These are phyloP conservation scores for Idaea biselata DNA, from an alignment of 2,888 invertebrate species.

Conservation along the genomic window DNA sequence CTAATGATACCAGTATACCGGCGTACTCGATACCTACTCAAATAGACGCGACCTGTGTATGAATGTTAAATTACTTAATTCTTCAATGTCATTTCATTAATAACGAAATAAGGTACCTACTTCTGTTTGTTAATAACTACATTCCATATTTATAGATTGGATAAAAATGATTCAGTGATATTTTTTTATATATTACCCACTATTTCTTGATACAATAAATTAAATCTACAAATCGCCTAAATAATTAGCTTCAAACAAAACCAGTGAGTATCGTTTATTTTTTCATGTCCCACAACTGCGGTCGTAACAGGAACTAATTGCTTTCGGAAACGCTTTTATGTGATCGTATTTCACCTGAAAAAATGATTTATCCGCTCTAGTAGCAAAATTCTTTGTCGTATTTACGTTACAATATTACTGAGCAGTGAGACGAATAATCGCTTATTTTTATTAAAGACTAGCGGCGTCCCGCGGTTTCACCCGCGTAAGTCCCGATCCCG, in stretches of 20 bases:
- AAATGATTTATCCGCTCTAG: slow-evolving; percentile 69
- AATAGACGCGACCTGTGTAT: no score
- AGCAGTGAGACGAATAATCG: slow-evolving; percentile 23
- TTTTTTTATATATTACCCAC: no score
- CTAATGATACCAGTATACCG: no score
- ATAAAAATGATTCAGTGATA: no score
- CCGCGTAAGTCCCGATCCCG: background rate
- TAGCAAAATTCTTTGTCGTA: slow-evolving; percentile 57
- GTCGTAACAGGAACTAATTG: slow-evolving; percentile 77
- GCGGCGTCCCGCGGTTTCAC: background rate
- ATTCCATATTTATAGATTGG: no score
- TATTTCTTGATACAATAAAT: no score
- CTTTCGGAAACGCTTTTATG: slow-evolving; percentile 78
- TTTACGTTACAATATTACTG: slow-evolving; percentile 42
- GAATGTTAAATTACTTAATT: no score
- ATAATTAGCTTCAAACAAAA: slow-evolving; percentile 15
- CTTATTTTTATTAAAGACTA: slow-evolving; percentile 22
- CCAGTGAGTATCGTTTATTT: slow-evolving; percentile 47
- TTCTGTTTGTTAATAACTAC: no score
- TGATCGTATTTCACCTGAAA: slow-evolving; percentile 76
- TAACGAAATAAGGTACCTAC: no score
- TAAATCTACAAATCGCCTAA: background rate
- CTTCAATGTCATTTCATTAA: no score
- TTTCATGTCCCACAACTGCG: slow-evolving; percentile 60
- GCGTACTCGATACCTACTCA: no score